These are phyloP conservation scores for Acheta domesticus DNA, from an alignment of 2,888 invertebrate genomes.

Conservation along the genomic window DNA sequence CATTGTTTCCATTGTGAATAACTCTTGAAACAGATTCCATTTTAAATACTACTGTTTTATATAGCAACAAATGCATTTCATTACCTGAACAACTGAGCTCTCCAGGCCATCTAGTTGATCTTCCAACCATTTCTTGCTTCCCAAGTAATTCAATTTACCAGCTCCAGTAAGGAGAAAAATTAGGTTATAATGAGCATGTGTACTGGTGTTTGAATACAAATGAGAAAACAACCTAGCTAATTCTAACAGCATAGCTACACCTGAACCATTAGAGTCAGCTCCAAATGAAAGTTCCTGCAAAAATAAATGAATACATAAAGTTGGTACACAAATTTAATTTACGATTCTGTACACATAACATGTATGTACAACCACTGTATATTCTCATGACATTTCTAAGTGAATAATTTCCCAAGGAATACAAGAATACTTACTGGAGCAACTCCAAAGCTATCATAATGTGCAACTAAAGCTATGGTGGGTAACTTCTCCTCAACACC, in stretches of 20 bases:
- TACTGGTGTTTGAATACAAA: constrained; percentile 71
- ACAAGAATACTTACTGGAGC: constrained; percentile 70
- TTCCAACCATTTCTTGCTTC: constrained; percentile 93
- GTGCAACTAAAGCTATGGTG: constrained; percentile 85
- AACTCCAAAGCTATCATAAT: constrained; percentile 87
- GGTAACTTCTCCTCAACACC: constrained; percentile 70
- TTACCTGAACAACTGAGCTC: constrained; percentile 68
- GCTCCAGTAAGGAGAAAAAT: constrained; percentile 87
- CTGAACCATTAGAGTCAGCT: constrained; percentile 90
- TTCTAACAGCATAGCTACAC: constrained; percentile 82
- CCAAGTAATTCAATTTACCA: constrained; percentile 91
- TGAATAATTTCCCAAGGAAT: too few relatives aligned
- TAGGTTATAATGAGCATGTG: constrained; percentile 71
- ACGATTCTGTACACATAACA: background rate
- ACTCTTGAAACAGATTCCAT: background rate
- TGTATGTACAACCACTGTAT: too few relatives aligned
- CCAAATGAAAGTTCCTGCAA: constrained; percentile 79
- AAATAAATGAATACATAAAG: constrained; percentile 3
- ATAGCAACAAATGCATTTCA: background rate
- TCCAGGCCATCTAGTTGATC: constrained; percentile 81
- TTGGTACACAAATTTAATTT: constrained; percentile 21
- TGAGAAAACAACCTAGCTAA: constrained; percentile 83
- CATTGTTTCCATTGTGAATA: background rate
- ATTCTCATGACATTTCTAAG: too few relatives aligned
- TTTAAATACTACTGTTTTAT: background rate